Base-by-base conservation (phyloP, 2,113 vertebrate species). In the Megaceryle maxima region DNA sequence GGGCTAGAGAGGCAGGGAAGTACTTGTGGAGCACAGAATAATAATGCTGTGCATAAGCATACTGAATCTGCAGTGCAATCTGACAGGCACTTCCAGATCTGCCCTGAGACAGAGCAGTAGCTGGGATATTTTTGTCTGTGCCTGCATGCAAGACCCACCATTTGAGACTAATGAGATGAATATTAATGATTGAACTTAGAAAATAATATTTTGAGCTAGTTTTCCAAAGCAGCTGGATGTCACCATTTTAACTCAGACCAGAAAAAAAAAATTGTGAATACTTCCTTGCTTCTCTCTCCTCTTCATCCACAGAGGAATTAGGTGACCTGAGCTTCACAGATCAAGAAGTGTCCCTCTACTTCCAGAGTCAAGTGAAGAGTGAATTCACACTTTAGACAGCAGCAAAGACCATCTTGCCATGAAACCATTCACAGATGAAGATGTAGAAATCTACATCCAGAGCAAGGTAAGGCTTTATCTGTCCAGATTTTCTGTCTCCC, bases 381-480 rank as follows among this genome's bases (percentile, higher is more conserved):
- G 55, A 77, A 39, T 83, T 94, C 48, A 44, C 82, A 77, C 91
- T 76, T 92, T 11, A 72, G 12, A 37, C 57, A 96, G 25, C 86
- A 48, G 83, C 13, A 22, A 90, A 96, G 95, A 92, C 73, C 93
- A 90, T 93, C 95, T 96, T 97, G 92, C 95, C 74, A 98, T 98
- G 98, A 97, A 97, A 89, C 92, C 97, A 69, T 98, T 97, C 83
- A 95, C 97, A 66, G 97, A 97, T 59, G 97, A 96, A 89, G 96
- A 97, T 83, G 92, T 98, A 85, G 96, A 98, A 88, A 91, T 92
- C 35, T 96, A 97, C 93, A 96, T 98, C 14, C 96, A 97, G 80
- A 97, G 90, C 69, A 97, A 98, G 98, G 98, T 98, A 98, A 97
- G 98, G 35, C 43, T 76, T 74, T 79, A 73, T 39, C 44, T 74